phyloP scores from a whole-genome alignment of 1,140 invertebrate species.

The Sinonovacula constricta region DNA sequence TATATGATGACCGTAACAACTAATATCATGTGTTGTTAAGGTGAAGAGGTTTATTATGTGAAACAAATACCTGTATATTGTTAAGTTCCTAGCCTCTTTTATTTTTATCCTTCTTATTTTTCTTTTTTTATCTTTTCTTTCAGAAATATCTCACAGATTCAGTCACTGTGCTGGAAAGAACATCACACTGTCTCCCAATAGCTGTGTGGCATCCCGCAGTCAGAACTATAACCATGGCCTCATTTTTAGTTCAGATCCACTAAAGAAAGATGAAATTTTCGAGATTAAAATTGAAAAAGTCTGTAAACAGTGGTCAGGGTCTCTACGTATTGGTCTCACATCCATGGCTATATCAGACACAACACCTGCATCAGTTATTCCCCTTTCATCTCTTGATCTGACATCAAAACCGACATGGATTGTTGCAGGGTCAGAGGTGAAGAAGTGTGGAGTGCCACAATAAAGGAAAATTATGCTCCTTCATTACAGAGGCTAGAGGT shows the following conservation, averaged over 20 bases:
- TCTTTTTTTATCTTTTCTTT: slow-evolving; percentile 56
- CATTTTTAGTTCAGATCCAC: slow-evolving; percentile 79
- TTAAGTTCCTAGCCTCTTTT: too few relatives aligned
- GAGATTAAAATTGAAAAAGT: slow-evolving; percentile 82
- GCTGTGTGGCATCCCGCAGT: slow-evolving; percentile 83
- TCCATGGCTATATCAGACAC: slow-evolving; percentile 83
- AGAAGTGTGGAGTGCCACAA: slow-evolving; percentile 73
- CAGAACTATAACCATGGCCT: slow-evolving; percentile 82
- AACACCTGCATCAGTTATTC: slow-evolving; percentile 81
- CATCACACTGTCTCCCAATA: slow-evolving; percentile 84
- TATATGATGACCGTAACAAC: too few relatives aligned
- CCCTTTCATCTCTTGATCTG: slow-evolving; percentile 79
- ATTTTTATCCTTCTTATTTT: too few relatives aligned
- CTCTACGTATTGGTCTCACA: slow-evolving; percentile 88
- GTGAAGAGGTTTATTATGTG: too few relatives aligned
- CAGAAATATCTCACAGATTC: slow-evolving; percentile 81
- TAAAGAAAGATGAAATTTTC: slow-evolving; percentile 81
- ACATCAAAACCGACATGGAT: slow-evolving; percentile 79
- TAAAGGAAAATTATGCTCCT: slow-evolving; percentile 79
- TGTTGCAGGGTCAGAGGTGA: slow-evolving; percentile 80
- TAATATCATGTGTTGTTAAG: too few relatives aligned
- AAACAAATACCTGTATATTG: too few relatives aligned
- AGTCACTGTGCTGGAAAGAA: slow-evolving; percentile 86
- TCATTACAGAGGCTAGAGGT: slow-evolving; percentile 76
- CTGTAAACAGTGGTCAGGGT: slow-evolving; percentile 85